phyloP scores from a whole-genome alignment of 64 coral and sea anemone genomes.

The Pachyseris speciosa region DNA sequence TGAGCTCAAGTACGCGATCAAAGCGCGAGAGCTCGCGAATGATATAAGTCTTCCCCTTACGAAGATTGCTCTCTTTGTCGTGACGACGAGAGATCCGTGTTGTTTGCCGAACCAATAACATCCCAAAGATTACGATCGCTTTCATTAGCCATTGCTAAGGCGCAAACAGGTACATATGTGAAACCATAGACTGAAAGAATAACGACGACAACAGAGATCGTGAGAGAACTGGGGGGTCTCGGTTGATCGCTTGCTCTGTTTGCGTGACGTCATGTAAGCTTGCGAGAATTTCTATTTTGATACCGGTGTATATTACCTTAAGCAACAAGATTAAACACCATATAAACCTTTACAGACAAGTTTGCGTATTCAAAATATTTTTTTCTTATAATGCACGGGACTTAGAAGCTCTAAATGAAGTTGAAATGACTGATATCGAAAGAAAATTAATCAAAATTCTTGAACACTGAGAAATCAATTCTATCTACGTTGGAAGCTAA shows the following conservation, averaged over 20 bases:
- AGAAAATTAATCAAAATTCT: not conserved
- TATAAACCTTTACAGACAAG: not conserved
- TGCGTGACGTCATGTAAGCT: conserved; percentile 57
- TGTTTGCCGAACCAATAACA: conserved; percentile 3
- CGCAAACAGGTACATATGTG: not conserved
- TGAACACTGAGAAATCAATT: not conserved
- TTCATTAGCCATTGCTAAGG: conserved; percentile 15
- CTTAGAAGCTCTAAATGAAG: not conserved
- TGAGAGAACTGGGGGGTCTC: not conserved
- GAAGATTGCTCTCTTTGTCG: conserved; percentile 6
- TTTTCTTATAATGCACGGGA: not conserved
- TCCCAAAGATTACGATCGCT: conserved; percentile 41
- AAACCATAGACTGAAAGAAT: not conserved
- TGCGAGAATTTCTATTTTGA: conserved; percentile 44
- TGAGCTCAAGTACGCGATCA: not conserved
- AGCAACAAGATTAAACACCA: not conserved
- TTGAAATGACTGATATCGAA: too few relatives aligned
- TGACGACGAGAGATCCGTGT: not conserved
- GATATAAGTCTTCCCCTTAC: not conserved
- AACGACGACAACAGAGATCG: not conserved
- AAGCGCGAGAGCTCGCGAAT: not conserved
- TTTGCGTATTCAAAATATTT: not conserved
- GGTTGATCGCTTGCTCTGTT: conserved; percentile 4
- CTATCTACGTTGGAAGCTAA: not conserved
- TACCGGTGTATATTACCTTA: too few relatives aligned